A percentile compares a stretch with the other conserved stretches of the same genome.
phyloP scores from a whole-genome alignment of 2,113 vertebrate genomes.

The Gymnarchus niloticus region DNA sequence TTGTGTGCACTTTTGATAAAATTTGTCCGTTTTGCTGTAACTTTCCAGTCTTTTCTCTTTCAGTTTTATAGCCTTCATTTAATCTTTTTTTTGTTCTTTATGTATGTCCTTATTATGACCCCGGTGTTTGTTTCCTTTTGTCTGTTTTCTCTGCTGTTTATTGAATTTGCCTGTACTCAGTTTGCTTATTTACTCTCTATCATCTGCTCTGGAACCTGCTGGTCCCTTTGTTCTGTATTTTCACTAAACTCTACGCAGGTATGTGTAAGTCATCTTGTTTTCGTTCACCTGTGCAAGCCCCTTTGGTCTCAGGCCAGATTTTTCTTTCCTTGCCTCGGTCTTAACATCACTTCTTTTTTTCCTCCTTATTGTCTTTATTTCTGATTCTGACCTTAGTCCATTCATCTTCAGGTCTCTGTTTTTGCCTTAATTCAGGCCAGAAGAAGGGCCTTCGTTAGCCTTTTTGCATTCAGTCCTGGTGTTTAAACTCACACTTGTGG shows the following conservation, averaged over 20 bases:
- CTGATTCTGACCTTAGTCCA: background rate
- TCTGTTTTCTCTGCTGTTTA: background rate
- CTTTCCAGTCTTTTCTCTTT: background rate
- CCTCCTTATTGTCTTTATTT: background rate
- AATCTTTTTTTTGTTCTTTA: constrained; percentile 12
- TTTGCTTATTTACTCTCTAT: background rate
- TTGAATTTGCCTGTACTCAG: background rate
- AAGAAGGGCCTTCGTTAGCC: constrained; percentile 1
- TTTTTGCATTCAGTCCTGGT: background rate
- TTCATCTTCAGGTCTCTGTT: background rate
- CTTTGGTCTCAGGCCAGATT: constrained; percentile 4
- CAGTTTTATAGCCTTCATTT: background rate
- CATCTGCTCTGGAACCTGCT: background rate
- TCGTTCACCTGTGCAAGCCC: constrained; percentile 10
- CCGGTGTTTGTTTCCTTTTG: constrained; percentile 30
- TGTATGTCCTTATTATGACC: constrained; percentile 37
- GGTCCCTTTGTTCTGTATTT: constrained; percentile 9
- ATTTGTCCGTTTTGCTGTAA: background rate
- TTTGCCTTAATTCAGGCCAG: background rate
- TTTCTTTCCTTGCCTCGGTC: background rate
- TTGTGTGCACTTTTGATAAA: background rate
- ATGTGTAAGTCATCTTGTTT: background rate
- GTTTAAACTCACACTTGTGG: background rate
- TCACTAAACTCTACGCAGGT: constrained; percentile 22
- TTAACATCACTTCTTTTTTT: background rate